phyloP scores from a whole-genome alignment of 2,888 invertebrate genomes.

The Thumatha senex region DNA sequence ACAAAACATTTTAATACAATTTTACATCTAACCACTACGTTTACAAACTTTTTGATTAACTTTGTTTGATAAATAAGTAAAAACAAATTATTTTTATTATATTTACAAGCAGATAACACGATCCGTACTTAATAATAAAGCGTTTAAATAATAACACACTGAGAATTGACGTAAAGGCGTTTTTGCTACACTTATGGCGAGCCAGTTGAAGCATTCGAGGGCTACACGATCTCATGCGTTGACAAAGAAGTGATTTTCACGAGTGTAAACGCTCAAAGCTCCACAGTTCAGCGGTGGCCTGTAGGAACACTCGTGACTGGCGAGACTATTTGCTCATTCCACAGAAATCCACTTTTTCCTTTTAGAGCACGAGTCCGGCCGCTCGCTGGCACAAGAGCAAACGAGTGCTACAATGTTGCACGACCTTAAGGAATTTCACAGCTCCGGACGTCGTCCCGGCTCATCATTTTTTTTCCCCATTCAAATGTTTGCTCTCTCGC shows the following conservation, averaged over 20 bases:
- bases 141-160: constrained; percentile 83
- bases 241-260: constrained; percentile 17
- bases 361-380: constrained; percentile 77
- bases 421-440: constrained; percentile 82
- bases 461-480: constrained; percentile 67
- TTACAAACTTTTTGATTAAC: constrained; percentile 76
- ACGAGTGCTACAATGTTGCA: constrained; percentile 79
- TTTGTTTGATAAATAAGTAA: constrained; percentile 81
- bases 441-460: constrained; percentile 66
- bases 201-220: constrained; percentile 67
- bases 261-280: constrained; percentile 30
- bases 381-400: constrained; percentile 77
- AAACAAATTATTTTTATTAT: constrained; percentile 72
- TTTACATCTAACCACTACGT: constrained; percentile 82
- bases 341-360: constrained; percentile 78
- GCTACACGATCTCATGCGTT: constrained; percentile 20
- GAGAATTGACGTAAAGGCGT: constrained; percentile 82
- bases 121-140: constrained; percentile 78
- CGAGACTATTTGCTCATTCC: constrained; percentile 75
- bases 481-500: constrained; percentile 79
- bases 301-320: constrained; percentile 75
- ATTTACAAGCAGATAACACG: constrained; percentile 82
- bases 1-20: constrained; percentile 81
- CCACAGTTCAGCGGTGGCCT: constrained; percentile 74
- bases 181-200: constrained; percentile 75